Base-by-base conservation (phyloP, 2,113 vertebrate species). In the Irena cyanogastra region DNA sequence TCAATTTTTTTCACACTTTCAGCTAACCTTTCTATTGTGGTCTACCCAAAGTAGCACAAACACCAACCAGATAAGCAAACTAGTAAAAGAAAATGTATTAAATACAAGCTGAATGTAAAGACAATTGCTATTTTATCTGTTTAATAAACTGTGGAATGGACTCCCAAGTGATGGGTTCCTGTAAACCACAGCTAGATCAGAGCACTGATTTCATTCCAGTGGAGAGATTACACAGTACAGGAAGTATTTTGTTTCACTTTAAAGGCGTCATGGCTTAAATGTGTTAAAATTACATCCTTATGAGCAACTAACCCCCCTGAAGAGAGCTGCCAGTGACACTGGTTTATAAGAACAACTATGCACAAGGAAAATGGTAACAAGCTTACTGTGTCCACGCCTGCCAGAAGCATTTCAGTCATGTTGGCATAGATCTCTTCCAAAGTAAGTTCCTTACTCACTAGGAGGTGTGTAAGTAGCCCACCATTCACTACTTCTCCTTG, bases 401-500 rank as follows among this genome's bases (percentile, higher is more conserved):
- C 99, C 96, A 99, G 97, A 21, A 99, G 98, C 99, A 99, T 99
- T 97, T 99, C 99, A 0, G 99, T 99, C 95, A 98, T 97, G 57
- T 99, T 99, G 93, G 99, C 99, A 5, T 99, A 99, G 95, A 99
- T 98, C 89, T 99, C 99, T 97, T 99, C 98, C 65, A 98, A n/a
- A 17, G 96, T 98, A 97, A 99, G 98, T 83, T 99, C 98, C 97
- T 96, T 98, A 76, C 97, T 98, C 89, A 98, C 90, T 82, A 99
- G 97, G 91, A 99, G 97, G 96, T 98, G 96, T 11, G 99, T 99
- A 65, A 99, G 98, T 44, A 99, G 94, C 13, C 99, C 99, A 33
- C 98, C 99, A 75, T 97, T 97, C 93, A 99, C 97, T 33, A 82
- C 97, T 96, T 98, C 95, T 52, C 98, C 98, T 60, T 39, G 89